These are phyloP conservation scores for Zelleria hepariella DNA, from an alignment of 2,888 invertebrate species.

Conservation along the genomic window DNA sequence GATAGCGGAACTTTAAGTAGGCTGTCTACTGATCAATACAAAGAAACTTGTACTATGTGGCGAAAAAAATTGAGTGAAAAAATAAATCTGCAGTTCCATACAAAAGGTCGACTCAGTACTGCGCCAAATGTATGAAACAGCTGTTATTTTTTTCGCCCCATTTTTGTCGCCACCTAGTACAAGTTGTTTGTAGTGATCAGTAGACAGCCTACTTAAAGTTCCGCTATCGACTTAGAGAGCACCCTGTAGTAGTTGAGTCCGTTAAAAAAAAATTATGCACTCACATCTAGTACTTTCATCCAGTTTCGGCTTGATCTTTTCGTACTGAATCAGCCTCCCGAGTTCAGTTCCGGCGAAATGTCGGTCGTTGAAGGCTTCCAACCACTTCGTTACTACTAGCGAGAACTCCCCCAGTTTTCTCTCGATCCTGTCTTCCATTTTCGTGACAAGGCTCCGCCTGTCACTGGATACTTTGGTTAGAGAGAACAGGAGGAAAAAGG, in stretches of 20 bases:
- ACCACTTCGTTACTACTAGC: constrained; percentile 20
- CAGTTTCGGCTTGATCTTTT: constrained; percentile 39
- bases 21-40: too few species aligned
- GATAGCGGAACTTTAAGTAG: too few species aligned
- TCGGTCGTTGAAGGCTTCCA: constrained; percentile 46
- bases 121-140: too few species aligned
- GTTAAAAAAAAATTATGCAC: constrained; percentile 17
- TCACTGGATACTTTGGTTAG: neutral
- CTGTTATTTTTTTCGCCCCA: too few species aligned
- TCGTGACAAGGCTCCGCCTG: constrained; percentile 16
- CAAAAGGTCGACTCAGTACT: too few species aligned
- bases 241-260: neutral
- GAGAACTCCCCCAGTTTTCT: constrained; percentile 29
- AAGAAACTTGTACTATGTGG: too few species aligned
- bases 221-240: neutral
- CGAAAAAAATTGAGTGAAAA: too few species aligned
- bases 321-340: constrained; percentile 39
- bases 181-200: too few species aligned
- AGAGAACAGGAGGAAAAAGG: neutral
- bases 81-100: too few species aligned
- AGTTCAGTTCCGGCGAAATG: constrained; percentile 37
- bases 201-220: neutral
- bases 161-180: too few species aligned
- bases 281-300: constrained; percentile 25
- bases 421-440: constrained; percentile 31